Percentiles rank a stretch among this genome's conserved stretches.
Evolutionary conservation across 2,113 vertebrate species (phyloP).

Genomic region (Oreamnos americanus): DNA sequence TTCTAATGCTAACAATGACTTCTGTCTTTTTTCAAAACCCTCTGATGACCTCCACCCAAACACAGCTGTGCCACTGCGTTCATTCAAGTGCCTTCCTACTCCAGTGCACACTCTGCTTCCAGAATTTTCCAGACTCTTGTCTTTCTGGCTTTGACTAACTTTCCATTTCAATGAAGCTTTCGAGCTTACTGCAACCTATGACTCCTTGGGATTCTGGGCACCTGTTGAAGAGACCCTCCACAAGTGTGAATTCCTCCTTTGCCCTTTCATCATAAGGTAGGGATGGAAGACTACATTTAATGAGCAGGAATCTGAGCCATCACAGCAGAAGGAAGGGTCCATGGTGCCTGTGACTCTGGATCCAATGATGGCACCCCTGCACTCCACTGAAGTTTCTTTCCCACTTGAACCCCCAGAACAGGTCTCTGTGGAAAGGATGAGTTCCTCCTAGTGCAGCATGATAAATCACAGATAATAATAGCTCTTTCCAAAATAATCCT

Average conservation of each 20-base stretch:
- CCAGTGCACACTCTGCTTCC: background rate
- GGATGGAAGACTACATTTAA: background rate
- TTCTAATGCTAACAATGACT: background rate
- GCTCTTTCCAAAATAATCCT: slow-evolving; percentile 84
- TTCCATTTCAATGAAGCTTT: background rate
- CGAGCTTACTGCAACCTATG: background rate
- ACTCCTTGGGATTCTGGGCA: background rate
- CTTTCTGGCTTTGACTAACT: background rate
- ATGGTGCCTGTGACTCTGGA: background rate
- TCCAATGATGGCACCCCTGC: background rate
- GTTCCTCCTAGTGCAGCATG: slow-evolving; percentile 78
- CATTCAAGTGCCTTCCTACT: background rate
- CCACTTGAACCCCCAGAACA: slow-evolving; percentile 62
- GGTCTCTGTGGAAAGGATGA: slow-evolving; percentile 73
- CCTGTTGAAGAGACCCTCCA: background rate
- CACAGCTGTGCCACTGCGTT: background rate
- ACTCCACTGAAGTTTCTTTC: background rate
- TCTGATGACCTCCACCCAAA: background rate
- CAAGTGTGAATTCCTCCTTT: background rate
- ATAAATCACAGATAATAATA: slow-evolving; percentile 84
- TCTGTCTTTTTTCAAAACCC: slow-evolving; percentile 19
- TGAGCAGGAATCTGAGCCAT: background rate
- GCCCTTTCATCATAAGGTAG: slow-evolving; percentile 35
- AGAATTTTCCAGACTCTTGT: background rate
- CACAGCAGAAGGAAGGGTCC: background rate